Conservation (phyloP, 2,113 vertebrate species). For the Chunga burmeisteri region DNA sequence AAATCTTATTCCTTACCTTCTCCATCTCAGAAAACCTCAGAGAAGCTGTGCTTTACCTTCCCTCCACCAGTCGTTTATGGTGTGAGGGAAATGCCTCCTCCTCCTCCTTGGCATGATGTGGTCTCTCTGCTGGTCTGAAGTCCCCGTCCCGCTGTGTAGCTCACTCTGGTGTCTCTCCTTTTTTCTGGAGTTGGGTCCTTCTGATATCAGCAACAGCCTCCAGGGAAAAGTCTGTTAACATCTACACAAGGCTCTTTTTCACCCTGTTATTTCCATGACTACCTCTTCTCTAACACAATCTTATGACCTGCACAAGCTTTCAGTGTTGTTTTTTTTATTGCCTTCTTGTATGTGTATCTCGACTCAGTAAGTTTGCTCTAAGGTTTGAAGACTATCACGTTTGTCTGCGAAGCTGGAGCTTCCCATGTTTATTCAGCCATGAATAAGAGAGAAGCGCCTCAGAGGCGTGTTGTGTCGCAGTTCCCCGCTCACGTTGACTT, state of each 20-base stretch:
- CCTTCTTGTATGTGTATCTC: background rate
- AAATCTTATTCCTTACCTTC: background rate
- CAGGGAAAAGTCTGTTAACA: background rate
- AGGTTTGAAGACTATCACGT: background rate
- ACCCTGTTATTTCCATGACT: background rate
- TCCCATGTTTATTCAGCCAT: background rate
- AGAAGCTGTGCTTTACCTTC: background rate
- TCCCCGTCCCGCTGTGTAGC: rapidly evolving
- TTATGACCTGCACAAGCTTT: background rate
- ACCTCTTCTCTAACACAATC: background rate
- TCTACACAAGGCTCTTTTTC: background rate
- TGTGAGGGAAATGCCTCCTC: background rate
- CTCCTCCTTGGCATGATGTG: background rate
- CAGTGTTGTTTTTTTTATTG: background rate
- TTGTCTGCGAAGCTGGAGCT: background rate
- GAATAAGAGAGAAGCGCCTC: background rate
- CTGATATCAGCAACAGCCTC: background rate
- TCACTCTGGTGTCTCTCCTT: background rate
- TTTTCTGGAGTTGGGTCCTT: background rate
- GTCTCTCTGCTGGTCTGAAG: background rate
- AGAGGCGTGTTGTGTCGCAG: background rate
- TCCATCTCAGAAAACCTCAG: background rate
- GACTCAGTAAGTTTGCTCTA: too few species aligned
- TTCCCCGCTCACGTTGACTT: background rate
- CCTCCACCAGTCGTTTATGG: background rate